These are phyloP conservation scores for Ramphastos sulfuratus DNA, from an alignment of 2,113 vertebrate species.

Conservation along the genomic window DNA sequence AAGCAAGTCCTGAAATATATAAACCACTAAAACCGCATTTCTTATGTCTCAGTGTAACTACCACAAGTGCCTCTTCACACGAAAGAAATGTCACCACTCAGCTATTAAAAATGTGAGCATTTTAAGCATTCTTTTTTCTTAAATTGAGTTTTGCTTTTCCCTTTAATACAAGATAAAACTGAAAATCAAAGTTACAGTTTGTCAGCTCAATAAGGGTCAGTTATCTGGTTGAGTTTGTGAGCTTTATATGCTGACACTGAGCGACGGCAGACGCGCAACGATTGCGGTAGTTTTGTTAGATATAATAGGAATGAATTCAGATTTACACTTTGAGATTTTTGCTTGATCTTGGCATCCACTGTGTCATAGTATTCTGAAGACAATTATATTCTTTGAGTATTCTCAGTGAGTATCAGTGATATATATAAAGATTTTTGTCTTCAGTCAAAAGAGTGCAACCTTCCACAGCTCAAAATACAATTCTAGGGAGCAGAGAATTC, in stretches of 20 bases:
- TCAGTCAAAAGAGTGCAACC: not conserved
- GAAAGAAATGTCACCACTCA: not conserved
- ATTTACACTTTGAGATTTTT: not conserved
- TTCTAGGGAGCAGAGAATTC: not conserved
- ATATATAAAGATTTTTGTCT: not conserved
- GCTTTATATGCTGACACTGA: not conserved
- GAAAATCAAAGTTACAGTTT: slow-evolving; percentile 7
- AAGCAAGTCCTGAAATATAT: not conserved
- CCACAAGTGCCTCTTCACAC: not conserved
- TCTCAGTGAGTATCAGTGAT: not conserved
- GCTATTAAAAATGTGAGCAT: not conserved
- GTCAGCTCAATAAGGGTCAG: not conserved
- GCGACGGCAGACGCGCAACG: not conserved
- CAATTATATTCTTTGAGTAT: not conserved
- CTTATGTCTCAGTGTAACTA: not conserved
- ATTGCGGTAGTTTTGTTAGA: not conserved
- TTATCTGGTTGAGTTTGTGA: not conserved
- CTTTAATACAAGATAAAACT: not conserved
- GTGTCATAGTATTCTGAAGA: not conserved
- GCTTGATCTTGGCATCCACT: not conserved
- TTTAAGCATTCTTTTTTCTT: not conserved
- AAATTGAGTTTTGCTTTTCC: not conserved
- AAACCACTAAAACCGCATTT: not conserved
- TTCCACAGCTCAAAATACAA: not conserved
- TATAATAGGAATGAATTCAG: not conserved